These are phyloP conservation scores for Karalla daura DNA, from an alignment of 2,797 vertebrate species.

Conservation along the genomic window DNA sequence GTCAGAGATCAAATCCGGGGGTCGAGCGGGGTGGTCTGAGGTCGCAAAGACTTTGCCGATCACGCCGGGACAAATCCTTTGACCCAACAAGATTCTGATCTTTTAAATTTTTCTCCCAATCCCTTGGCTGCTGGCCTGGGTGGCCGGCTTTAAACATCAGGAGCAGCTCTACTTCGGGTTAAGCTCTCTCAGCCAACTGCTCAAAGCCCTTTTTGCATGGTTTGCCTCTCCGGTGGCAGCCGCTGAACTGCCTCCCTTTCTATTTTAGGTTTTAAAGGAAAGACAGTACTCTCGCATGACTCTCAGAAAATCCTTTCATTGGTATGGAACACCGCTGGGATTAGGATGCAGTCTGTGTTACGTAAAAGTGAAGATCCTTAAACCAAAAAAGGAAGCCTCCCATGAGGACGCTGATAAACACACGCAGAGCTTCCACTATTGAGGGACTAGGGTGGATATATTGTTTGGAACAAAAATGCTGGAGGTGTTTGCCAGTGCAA, in stretches of 20 bases:
- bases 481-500: conserved; percentile 17
- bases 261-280: conserved; percentile 56
- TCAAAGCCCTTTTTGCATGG: conserved; percentile 54
- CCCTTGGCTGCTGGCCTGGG: conserved; percentile 26
- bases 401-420: conserved; percentile 16
- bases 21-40: conserved; percentile 39
- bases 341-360: conserved; percentile 43
- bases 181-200: conserved; percentile 63
- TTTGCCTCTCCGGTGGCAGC: conserved; percentile 32
- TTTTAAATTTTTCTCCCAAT: conserved; percentile 14
- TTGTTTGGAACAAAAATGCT: conserved; percentile 3
- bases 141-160: conserved; percentile 41
- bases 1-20: not conserved
- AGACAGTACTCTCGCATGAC: conserved; percentile 21
- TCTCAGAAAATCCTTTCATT: conserved; percentile 47
- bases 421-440: conserved; percentile 8
- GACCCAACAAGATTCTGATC: conserved; percentile 46
- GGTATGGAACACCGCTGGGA: conserved; percentile 36
- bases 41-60: conserved; percentile 32
- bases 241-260: conserved; percentile 37
- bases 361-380: conserved; percentile 45
- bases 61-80: conserved; percentile 46
- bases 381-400: conserved; percentile 42
- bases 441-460: conserved; percentile 7
- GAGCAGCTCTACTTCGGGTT: conserved; percentile 56